Conservation (phyloP, 2,113 vertebrate genomes). For the Lucifuga dentata region DNA sequence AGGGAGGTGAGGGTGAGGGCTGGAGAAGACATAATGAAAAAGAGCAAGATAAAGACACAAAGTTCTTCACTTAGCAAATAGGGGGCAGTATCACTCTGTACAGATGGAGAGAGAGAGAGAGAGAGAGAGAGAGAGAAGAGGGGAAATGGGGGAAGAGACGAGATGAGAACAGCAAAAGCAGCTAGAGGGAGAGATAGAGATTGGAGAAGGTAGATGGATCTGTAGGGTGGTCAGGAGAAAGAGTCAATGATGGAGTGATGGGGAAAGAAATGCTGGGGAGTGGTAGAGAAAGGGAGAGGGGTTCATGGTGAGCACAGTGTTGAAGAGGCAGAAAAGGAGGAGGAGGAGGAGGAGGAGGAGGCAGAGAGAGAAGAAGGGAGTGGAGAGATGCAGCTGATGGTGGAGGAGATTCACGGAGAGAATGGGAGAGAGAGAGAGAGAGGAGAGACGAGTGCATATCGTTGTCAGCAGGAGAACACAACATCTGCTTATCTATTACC, state of each 20-base stretch:
- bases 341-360: neutral
- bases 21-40: slow-evolving; percentile 45
- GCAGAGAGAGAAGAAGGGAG: slow-evolving; percentile 3
- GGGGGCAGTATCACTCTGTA: slow-evolving; percentile 72
- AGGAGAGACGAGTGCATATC: slow-evolving; percentile 8
- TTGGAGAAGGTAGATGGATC: slow-evolving; percentile 15
- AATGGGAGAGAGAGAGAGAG: neutral
- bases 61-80: slow-evolving; percentile 25
- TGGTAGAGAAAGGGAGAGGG: neutral
- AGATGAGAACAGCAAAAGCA: slow-evolving; percentile 14
- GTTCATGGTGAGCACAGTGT: slow-evolving; percentile 6
- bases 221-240: slow-evolving; percentile 15
- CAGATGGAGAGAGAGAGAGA: neutral
- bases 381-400: neutral
- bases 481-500: slow-evolving; percentile 29
- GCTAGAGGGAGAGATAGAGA: slow-evolving; percentile 11
- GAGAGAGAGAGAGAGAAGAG: neutral
- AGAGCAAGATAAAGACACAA: neutral
- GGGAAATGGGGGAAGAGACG: too few species aligned
- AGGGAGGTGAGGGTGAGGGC: slow-evolving; percentile 35
- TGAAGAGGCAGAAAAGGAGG: neutral
- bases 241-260: slow-evolving; percentile 10
- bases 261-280: neutral
- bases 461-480: slow-evolving; percentile 47
- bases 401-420: neutral